Base-by-base conservation (phyloP, 2,888 invertebrate species). In the Rhimphoctona megacephalus region DNA sequence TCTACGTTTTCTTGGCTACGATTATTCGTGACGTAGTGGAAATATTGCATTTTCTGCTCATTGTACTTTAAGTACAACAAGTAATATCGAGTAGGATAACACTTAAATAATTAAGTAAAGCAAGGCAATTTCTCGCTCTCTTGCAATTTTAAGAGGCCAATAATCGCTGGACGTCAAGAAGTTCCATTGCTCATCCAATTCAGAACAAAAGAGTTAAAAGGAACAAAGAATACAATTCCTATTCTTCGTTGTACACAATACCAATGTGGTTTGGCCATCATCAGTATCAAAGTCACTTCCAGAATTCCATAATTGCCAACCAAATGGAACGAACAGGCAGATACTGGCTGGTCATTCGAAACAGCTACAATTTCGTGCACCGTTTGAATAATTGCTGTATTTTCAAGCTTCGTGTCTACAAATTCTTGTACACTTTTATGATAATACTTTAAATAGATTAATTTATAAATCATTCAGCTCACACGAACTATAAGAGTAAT, bases 211-310 rank as follows among this genome's bases (percentile, higher is more conserved):
- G 54, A 73, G 39, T n/a, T 57, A 39, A 73, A 22, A 39, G 73
- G 54, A 73, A 73, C 73, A 73, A 73, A 73, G 54, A 73, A 36
- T 36, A 72, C n/a, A 67, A 67, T 78, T 30, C 43, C 52, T 36
- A 46, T 52, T 52, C 67, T 19, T 54, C 52, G 64, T 64, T 79
- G 52, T 69, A 17, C 49, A 66, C 66, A 77, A 66, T 43, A 43
- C 39, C 22, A 43, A 69, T 57, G 57, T 69, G 39, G 33, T 67
- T 36, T 39, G 25, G 19, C 52, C 66, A 49, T 33, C 57, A 14
- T 17, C 64, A 39, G 46, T 17, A 54, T 73, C 36, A 57, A 39
- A 73, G 73, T 17, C 25, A 66, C 73, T 25, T 74, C 30, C 30
- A 74, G 49, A 52, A 81, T 43, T 73, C 49, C 81, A 61, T 49